Base-by-base conservation (phyloP, 2,888 invertebrate species). In the Cremastobaeus sp. region DNA sequence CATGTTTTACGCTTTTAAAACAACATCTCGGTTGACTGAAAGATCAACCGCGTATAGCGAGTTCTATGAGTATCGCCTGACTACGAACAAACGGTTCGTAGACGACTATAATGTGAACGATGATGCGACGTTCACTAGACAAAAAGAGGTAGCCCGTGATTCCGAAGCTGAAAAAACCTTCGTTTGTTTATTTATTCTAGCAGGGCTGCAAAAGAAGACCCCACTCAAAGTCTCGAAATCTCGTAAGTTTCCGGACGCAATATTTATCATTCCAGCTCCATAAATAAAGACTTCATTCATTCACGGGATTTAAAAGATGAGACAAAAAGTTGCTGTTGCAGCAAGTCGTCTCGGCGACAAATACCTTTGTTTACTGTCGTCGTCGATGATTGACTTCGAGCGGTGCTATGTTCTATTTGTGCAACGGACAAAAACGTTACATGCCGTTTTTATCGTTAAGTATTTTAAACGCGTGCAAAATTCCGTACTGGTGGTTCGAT, bases 1-100 rank as follows among this genome's bases (percentile, higher is more conserved):
- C 87, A 83, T 83, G 84, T 85, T 86, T 85, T 82, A 83, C 84
- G 84, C 84, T 83, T 84, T 84, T 85, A 81, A 83, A 85, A 87
- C 83, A 86, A 87, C 87, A 86, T 82, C 80, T 78, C 35, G 77
- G 79, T 82, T 83, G 83, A 82, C 83, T 82, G 78, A 74, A 59
- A 78, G 83, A 83, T 83, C 82, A 83, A 78, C 77, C 77, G 25
- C 35, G 18, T n/a, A n/a, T 2, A 47, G 47, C 43, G 64, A 59
- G 35, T 55, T 37, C 43, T 11, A n/a, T n/a, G n/a, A n/a, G n/a
- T n/a, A n/a, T n/a, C n/a, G n/a, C n/a, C n/a, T n/a, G n/a, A n/a
- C n/a, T n/a, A n/a, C n/a, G n/a, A n/a, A 34, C 34, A 55, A 55
- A 41, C 47, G 39, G 35, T 47, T 43, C 48, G 47, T 43, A 47